Base-by-base conservation (phyloP, 2,113 vertebrate species). In the Benitochromis conjunctus region DNA sequence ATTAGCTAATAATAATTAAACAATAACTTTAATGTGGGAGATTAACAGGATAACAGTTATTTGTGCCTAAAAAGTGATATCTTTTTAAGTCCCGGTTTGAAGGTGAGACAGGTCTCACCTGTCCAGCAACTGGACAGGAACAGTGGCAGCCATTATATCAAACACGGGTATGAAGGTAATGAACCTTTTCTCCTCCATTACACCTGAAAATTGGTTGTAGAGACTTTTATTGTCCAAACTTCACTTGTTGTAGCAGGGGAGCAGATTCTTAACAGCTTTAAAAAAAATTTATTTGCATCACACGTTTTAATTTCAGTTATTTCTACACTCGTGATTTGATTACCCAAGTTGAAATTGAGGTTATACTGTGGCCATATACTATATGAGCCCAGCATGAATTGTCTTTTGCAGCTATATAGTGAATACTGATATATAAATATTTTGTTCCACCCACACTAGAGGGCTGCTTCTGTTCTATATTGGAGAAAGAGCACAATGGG, bases 121-220 rank as follows among this genome's bases (percentile, higher is more conserved):
- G n/a, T n/a, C 38, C 64, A 69, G 64, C 0, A 43, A 24, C 64
- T 69, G 12, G 4, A 24, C 64, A 16, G 1, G 38, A 43, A 69
- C 3, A 69, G 12, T 69, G 38, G 38, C 38, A 10, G 38, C 38
- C 80, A 84, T 90, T 66, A 92, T 69, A 87, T 89, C 87, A 79
- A 53, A 64, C 80, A 81, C 87, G 91, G 86, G 90, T 86, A 80
- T 86, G 78, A 90, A 85, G 83, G 51, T 91, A 91, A 91, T 89
- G 83, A 92, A 93, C 90, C 83, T 51, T 94, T 93, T 93, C 91
- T 92, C 92, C 92, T 91, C 88, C 88, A 92, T 93, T 93, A 88
- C 89, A 88, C 86, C 88, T 92, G 89, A 87, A 94, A 93, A 94
- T 95, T 94, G 87, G 89, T 79, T 88, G 84, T 80, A 60, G 84